Evolutionary conservation across 2,797 vertebrate genomes (phyloP).

Genomic region (Sitta carolinensis): DNA sequence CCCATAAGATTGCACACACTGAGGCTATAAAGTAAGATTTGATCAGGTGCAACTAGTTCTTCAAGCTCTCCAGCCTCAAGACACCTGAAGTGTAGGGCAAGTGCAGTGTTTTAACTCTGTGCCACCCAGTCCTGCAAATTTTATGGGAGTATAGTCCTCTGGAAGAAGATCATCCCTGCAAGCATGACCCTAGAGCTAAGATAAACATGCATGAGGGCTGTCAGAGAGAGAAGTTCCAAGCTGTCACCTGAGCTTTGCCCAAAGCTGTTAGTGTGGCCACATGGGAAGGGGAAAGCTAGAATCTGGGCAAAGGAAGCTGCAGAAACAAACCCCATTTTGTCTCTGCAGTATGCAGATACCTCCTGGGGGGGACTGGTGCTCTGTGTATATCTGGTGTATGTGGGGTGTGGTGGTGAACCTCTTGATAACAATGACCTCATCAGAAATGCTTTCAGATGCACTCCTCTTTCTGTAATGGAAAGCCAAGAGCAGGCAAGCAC

Average conservation of each 20-base stretch:
- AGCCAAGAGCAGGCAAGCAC: background rate
- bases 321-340: background rate
- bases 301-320: background rate
- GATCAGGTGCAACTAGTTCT: background rate
- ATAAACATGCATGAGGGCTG: background rate
- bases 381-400: no score
- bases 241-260: fast-evolving
- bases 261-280: background rate
- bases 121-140: background rate
- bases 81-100: background rate
- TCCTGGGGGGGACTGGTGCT: fast-evolving
- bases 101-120: background rate
- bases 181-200: background rate
- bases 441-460: background rate
- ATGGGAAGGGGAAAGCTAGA: background rate
- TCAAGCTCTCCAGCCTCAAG: background rate
- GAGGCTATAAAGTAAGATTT: background rate
- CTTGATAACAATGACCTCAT: background rate
- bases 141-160: background rate
- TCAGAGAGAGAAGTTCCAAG: background rate
- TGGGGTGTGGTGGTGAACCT: background rate
- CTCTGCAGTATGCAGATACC: background rate
- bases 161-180: background rate
- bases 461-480: background rate
- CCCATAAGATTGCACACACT: background rate